A percentile compares a stretch with the other conserved stretches of the same genome.
These are phyloP conservation scores for Hiodon tergisus DNA, from an alignment of 2,113 vertebrate species.

Conservation along the genomic window DNA sequence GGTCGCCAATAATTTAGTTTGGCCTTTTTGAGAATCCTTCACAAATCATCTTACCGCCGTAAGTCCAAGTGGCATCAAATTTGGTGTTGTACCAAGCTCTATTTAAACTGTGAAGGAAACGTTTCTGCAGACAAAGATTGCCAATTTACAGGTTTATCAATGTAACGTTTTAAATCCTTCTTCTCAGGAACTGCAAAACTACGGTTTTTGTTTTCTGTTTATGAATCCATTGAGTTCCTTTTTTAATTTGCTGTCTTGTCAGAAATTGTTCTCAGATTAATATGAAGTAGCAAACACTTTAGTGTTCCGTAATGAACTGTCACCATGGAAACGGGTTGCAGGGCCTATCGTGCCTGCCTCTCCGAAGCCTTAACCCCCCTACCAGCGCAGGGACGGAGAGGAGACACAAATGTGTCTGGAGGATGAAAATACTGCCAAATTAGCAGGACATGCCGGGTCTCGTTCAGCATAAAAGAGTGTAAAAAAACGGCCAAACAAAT, in stretches of 20 bases:
- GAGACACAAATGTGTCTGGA: constrained; percentile 58
- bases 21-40: no score
- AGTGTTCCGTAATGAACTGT: constrained; percentile 55
- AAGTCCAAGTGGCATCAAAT: no score
- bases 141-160: no score
- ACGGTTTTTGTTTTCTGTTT: constrained; percentile 4
- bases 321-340: constrained; percentile 47
- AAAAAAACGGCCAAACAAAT: constrained; percentile 45
- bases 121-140: no score
- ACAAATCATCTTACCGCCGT: no score
- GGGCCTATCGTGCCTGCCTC: constrained; percentile 37
- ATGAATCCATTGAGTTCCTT: constrained; percentile 3
- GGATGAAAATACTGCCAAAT: constrained; percentile 61
- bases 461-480: constrained; percentile 23
- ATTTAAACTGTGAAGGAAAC: no score
- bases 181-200: no score
- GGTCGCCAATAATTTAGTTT: no score
- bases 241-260: constrained; percentile 23
- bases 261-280: constrained; percentile 38
- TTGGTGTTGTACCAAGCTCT: no score
- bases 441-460: constrained; percentile 50
- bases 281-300: constrained; percentile 38
- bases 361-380: constrained; percentile 15
- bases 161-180: no score
- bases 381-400: constrained; percentile 28